A percentile compares a stretch with the other conserved stretches of the same genome.
These are phyloP conservation scores for Eleginops maclovinus DNA, from an alignment of 2,113 vertebrate genomes.

Conservation along the genomic window DNA sequence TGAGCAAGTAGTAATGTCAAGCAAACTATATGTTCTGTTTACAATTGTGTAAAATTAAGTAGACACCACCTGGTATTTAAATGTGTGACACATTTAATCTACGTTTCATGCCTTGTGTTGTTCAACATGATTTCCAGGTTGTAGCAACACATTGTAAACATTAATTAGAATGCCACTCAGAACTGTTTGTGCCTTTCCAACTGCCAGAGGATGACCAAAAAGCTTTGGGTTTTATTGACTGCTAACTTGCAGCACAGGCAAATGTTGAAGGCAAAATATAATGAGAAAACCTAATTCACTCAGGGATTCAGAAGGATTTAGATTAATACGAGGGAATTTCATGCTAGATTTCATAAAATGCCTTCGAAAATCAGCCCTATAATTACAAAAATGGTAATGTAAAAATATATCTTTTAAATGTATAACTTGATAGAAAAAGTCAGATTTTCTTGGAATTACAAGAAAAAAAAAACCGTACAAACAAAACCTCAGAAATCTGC, in stretches of 20 bases:
- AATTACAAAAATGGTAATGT: too few relatives aligned
- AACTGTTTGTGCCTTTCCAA: neutral
- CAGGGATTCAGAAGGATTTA: neutral
- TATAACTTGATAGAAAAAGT: neutral
- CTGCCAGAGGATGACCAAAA: neutral
- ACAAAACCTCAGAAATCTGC: too few relatives aligned
- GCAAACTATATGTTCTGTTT: too few relatives aligned
- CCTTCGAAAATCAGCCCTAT: neutral
- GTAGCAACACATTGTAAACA: neutral
- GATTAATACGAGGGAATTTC: neutral
- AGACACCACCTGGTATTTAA: neutral
- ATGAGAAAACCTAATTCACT: neutral
- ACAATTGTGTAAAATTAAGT: neutral
- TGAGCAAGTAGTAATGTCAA: neutral
- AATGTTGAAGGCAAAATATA: neutral
- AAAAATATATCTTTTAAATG: neutral
- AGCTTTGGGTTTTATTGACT: neutral
- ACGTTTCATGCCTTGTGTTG: neutral
- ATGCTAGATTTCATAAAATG: neutral
- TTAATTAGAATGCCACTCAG: slow-evolving; percentile 22
- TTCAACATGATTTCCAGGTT: neutral
- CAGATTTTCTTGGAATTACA: too few relatives aligned
- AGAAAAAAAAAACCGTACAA: too few relatives aligned
- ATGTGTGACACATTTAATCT: slow-evolving; percentile 9
- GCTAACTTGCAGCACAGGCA: neutral